Conservation (phyloP, 2,888 invertebrate genomes). For the Neoaliturus tenellus region DNA sequence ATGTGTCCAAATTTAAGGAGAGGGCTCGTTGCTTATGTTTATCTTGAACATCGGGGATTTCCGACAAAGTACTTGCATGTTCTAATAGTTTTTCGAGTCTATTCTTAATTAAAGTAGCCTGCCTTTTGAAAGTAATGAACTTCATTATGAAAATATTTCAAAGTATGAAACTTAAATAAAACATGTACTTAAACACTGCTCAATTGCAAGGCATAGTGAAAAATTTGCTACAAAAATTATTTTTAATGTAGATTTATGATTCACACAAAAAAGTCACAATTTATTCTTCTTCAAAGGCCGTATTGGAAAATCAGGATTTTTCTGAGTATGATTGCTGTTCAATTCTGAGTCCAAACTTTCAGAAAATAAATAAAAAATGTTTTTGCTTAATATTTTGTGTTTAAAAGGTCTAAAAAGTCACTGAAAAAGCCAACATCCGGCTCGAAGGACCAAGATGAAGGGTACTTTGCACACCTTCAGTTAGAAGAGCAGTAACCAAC, state of each 20-base stretch:
- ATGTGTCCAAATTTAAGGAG: background rate
- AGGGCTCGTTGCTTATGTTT: constrained; percentile 24
- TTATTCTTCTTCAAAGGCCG: background rate
- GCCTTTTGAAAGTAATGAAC: constrained; percentile 4
- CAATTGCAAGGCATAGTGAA: background rate
- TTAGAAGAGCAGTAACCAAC: no score
- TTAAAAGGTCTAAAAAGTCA: no score
- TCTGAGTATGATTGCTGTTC: background rate
- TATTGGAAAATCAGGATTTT: background rate
- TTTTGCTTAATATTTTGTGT: background rate
- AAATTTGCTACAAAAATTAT: background rate
- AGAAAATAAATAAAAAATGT: no score
- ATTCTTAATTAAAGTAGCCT: background rate
- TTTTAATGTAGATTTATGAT: no score
- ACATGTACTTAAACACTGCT: background rate
- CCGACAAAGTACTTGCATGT: background rate
- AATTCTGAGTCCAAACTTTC: background rate
- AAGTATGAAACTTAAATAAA: no score
- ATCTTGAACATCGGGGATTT: background rate
- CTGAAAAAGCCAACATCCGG: background rate
- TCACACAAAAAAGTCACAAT: no score
- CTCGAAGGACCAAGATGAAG: constrained; percentile 1
- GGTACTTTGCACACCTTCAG: constrained; percentile 2
- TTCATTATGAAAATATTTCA: background rate
- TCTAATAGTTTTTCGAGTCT: constrained; percentile 20